Conservation (phyloP, 2,113 vertebrate genomes). For the Poeciliopsis retropinna region DNA sequence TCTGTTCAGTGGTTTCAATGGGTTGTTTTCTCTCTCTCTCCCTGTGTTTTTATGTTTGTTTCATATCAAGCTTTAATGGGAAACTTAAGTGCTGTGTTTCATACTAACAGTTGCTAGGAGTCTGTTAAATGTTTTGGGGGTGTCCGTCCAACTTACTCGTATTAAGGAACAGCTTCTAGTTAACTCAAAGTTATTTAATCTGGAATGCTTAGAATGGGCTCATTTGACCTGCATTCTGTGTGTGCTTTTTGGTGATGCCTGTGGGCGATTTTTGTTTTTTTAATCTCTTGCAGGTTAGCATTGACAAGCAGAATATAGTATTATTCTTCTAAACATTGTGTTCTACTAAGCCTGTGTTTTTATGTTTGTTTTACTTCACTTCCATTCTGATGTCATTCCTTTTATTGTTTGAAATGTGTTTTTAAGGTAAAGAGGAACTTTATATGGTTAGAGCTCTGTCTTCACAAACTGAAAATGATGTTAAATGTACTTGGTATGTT, state of each 20-base stretch:
- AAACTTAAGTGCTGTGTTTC: constrained; percentile 47
- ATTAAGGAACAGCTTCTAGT: constrained; percentile 28
- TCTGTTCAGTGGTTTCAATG: constrained; percentile 56
- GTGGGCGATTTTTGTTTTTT: constrained; percentile 17
- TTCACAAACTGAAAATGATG: background rate
- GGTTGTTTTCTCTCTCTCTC: background rate
- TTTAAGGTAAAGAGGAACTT: background rate
- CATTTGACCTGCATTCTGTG: constrained; percentile 12
- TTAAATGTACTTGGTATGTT: background rate
- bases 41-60: too few species aligned
- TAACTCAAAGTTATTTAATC: constrained; percentile 7
- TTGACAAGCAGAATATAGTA: constrained; percentile 8
- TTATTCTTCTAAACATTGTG: constrained; percentile 20
- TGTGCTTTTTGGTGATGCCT: constrained; percentile 6
- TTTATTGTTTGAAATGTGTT: background rate
- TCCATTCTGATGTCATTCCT: constrained; percentile 8
- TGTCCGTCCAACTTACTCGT: constrained; percentile 22
- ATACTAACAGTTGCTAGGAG: constrained; percentile 54
- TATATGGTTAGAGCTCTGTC: background rate
- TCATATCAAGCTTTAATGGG: background rate
- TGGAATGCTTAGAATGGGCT: constrained; percentile 6
- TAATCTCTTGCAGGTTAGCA: constrained; percentile 11
- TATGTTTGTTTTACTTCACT: background rate
- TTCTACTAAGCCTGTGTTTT: constrained; percentile 22
- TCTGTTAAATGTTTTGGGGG: constrained; percentile 40